Base-by-base conservation (phyloP, 1,140 invertebrate genomes). In the Bombus haemorrhoidalis region DNA sequence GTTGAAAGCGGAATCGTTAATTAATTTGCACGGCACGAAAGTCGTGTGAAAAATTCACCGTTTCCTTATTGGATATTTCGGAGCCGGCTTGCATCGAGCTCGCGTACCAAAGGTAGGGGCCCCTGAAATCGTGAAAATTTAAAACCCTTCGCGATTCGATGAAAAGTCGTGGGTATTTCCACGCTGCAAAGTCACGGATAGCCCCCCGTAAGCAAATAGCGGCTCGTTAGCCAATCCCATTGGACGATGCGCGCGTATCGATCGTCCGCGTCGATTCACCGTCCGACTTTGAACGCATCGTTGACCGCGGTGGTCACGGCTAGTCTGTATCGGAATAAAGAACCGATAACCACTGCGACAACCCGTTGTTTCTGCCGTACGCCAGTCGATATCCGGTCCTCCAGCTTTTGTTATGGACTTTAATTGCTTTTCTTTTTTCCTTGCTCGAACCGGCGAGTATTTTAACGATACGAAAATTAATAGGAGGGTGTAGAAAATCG, bases 161-260 rank as follows among this genome's bases (percentile, higher is more conserved):
- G 78, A 37, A 86, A 88, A 85, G 77, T 85, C 77, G 81, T 69
- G 57, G 2, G 39, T 69, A 57, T 81, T 81, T 41, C 75, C 57
- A 18, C 64, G 80, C 66, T 77, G 88, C 34, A 86, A 85, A 81
- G 80, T 85, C 75, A 78, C 83, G 81, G 77, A 25, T 68, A 76
- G 74, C 37, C 81, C 87, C 87, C 88, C 71, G 79, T 86, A 88
- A 89, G 83, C 87, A 90, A 91, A 91, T 84, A 87, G 85, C 83
- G 64, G 53, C 89, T 91, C 90, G 89, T 90, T 91, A 90, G 85
- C 77, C 86, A 86, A 86, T 89, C 86, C 88, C 77, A 80, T 82
- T 76, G 75, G 66, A 69, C 64, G 86, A 76, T 82, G 53, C 68
- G 79, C 47, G 57, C 15, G 83, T 87, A 86, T 86, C 88, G 87